Percentiles rank a stretch among this genome's conserved stretches.
These are phyloP conservation scores for Chelonus formosanus DNA, from an alignment of 2,888 invertebrate genomes.

Conservation along the genomic window DNA sequence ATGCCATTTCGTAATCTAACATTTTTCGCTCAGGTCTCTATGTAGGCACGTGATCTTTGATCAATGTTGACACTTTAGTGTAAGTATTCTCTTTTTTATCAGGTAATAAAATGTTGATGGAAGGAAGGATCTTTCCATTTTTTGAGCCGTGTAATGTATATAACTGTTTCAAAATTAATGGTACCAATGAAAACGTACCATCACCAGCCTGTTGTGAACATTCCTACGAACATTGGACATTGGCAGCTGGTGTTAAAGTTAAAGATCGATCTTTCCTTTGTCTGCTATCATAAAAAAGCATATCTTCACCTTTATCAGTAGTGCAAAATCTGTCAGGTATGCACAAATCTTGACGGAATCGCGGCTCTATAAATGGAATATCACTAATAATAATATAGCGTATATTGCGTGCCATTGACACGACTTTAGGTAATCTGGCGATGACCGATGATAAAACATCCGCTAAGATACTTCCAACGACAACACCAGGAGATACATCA, in stretches of 20 bases:
- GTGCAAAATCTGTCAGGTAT: constrained; percentile 1
- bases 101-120: constrained; percentile 7
- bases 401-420: constrained; percentile 6
- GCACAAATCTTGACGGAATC: not conserved
- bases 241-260: constrained; percentile 19
- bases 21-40: constrained; percentile 4
- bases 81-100: constrained; percentile 20
- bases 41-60: not conserved
- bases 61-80: not conserved
- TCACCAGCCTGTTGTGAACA: constrained; percentile 21
- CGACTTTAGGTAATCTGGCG: constrained; percentile 3
- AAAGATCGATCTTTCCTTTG: not conserved
- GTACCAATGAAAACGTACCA: constrained; percentile 25
- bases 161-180: not conserved
- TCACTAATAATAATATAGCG: not conserved
- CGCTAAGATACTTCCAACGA: not conserved
- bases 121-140: constrained; percentile 22
- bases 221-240: constrained; percentile 13
- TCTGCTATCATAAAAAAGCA: constrained; percentile 1
- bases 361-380: not conserved
- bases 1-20: constrained; percentile 18
- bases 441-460: not conserved
- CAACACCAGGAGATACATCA: not conserved
- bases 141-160: constrained; percentile 17
- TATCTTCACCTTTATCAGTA: constrained; percentile 4